Evolutionary conservation across 2,113 vertebrate genomes (phyloP), one percentile per base, ranked within the genome.

Genomic region (Girardinichthys multiradiatus): DNA sequence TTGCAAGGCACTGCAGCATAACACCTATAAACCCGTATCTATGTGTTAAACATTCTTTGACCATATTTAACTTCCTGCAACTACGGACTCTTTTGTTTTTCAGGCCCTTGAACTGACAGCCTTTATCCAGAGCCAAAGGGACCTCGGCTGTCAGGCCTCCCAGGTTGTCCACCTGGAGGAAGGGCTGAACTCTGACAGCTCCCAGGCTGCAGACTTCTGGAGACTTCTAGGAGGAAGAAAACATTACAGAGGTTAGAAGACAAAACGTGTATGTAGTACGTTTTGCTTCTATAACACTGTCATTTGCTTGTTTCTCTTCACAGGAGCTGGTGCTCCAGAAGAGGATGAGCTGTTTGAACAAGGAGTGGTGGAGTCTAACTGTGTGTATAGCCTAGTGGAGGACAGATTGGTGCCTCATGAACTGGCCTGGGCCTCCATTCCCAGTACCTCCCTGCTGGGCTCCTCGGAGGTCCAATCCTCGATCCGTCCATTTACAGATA

Each of bases 311-410:
- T 45, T 19, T 19, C 17, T 17, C 19, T 5, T 27, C n/a, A 8
- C 81, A 94, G 92, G 79, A 77, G 90, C 90, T 15, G 83, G 91
- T 26, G 69, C 86, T 14, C 80, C 89, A 10, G 93, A 93, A 61
- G 94, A 95, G 68, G 95, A 95, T 48, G 94, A 95, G 80, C 73
- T 81, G 11, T 95, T 88, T 37, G 95, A 95, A 77, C 28, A 42
- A 0, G 93, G 90, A 0, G 87, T 95, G 83, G 91, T 91, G 67
- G 94, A 95, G 83, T 94, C 95, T 0, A 95, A 95, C 92, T 94
- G 94, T 70, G 91, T 93, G n/a, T 95, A 94, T 86, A 82, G 73
- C 24, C 91, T 95, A 79, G 76, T 91, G 86, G 94, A 92, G 54
- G 91, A 94, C 86, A 81, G 89, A 31, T 92, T 95, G 76, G 89